Evolutionary conservation across 2,113 vertebrate species (phyloP), one percentile per base, ranked within the genome.

Genomic region (Perca fluviatilis): DNA sequence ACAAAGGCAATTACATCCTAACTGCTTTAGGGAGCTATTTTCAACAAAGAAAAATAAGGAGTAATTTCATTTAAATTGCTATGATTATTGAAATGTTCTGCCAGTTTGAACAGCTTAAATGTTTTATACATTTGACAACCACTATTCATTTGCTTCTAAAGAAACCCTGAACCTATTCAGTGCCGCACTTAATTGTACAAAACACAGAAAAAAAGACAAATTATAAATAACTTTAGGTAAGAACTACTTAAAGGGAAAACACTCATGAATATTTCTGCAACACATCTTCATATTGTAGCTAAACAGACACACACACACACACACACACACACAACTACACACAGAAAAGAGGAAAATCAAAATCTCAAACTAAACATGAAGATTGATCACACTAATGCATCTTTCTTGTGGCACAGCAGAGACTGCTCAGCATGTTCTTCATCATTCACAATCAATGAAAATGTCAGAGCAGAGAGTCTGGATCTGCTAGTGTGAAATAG

Each of bases 1-100:
- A 86, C 83, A 90, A 86, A 92, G 84, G 82, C 64, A 84, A 87
- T 89, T 88, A 79, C 63, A 21, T 66, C 60, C 66, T 58, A 6
- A 11, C 23, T 30, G 72, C 61, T 83, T 64, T 10, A 74, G 62
- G 56, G 57, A 73, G 56, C 74, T 33, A 82, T 83, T 90, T 84
- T 23, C 70, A 70, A 57, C 62, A 67, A 65, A 74, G 70, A 74
- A 60, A 67, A n/a, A 50, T 16, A 72, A 70, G 54, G 40, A 67
- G 68, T 63, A 21, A 75, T 88, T 89, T 71, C 33, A 83, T 70
- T 81, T 36, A 77, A 89, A 80, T 77, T 75, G 74, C 57, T 56
- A 11, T 23, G 47, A 80, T 87, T 84, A 83, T 47, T 65, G n/a
- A 74, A 81, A 84, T 57, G 49, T 36, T 43, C 68, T 76, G 60